These are phyloP conservation scores for Tyria jacobaeae DNA, from an alignment of 2,888 invertebrate species.

Conservation along the genomic window DNA sequence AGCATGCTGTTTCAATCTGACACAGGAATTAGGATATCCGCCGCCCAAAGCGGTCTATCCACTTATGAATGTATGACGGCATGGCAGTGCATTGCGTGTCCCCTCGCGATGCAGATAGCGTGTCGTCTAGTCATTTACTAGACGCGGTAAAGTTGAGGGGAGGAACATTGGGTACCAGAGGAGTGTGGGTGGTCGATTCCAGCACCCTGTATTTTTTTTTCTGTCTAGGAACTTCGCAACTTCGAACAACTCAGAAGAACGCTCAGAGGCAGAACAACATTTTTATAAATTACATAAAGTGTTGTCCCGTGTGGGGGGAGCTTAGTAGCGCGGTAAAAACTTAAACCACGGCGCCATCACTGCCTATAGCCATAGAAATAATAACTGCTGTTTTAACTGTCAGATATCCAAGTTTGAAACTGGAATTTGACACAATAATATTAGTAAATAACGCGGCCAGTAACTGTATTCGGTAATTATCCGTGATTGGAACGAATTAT, in stretches of 20 bases:
- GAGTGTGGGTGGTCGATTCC: constrained; percentile 35
- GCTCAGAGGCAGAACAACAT: constrained; percentile 21
- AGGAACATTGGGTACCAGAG: constrained; percentile 41
- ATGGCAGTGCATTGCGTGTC: constrained; percentile 52
- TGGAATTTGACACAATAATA: background rate
- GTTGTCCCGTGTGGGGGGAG: too few relatives aligned
- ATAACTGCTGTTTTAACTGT: too few relatives aligned
- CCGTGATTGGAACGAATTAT: constrained; percentile 6
- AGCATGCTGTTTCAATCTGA: constrained; percentile 38
- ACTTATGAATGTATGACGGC: constrained; percentile 59
- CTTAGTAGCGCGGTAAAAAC: too few relatives aligned
- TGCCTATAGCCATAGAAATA: too few relatives aligned
- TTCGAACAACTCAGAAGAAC: constrained; percentile 31
- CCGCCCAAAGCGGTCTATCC: constrained; percentile 58
- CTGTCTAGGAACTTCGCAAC: constrained; percentile 28
- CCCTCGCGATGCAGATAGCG: constrained; percentile 65
- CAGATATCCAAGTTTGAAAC: too few relatives aligned
- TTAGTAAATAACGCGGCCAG: constrained; percentile 1
- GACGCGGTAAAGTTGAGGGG: constrained; percentile 58
- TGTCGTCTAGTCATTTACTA: constrained; percentile 70
- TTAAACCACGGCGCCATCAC: background rate
- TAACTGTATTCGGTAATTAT: constrained; percentile 11
- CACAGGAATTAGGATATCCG: constrained; percentile 70
- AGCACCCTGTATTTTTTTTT: constrained; percentile 35
- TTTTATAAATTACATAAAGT: too few relatives aligned